phyloP scores from a whole-genome alignment of 2,797 vertebrate species.

The Tapera naevia region DNA sequence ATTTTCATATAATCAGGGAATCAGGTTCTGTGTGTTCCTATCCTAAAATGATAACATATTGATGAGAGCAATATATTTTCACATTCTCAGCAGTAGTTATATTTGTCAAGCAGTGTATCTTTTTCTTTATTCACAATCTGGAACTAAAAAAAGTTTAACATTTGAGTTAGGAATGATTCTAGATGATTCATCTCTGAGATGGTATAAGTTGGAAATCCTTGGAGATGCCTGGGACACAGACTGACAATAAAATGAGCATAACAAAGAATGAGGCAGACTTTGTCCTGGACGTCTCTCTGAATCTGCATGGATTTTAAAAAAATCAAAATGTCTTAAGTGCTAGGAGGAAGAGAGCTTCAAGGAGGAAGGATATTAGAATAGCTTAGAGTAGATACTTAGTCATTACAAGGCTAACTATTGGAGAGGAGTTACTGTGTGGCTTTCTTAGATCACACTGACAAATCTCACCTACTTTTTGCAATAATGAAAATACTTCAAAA shows the following conservation, averaged over 20 bases:
- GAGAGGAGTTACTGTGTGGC: neutral
- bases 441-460: neutral
- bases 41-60: neutral
- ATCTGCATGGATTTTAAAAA: neutral
- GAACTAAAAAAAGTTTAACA: neutral
- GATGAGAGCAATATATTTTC: neutral
- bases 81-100: neutral
- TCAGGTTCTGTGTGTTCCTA: neutral
- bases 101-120: accelerated
- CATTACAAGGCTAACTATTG: neutral
- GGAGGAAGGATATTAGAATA: neutral
- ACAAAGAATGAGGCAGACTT: accelerated
- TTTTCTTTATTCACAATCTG: neutral
- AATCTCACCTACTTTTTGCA: neutral
- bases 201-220: neutral
- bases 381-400: neutral
- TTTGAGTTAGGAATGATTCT: neutral
- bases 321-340: neutral
- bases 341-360: neutral
- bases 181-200: neutral
- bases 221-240: neutral
- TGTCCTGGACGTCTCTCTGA: neutral
- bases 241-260: neutral
- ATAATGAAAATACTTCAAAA: neutral
- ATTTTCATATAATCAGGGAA: neutral